A percentile compares a stretch with the other conserved stretches of the same genome.
Conservation (phyloP, 2,888 invertebrate genomes). For the Cryptus armator region DNA sequence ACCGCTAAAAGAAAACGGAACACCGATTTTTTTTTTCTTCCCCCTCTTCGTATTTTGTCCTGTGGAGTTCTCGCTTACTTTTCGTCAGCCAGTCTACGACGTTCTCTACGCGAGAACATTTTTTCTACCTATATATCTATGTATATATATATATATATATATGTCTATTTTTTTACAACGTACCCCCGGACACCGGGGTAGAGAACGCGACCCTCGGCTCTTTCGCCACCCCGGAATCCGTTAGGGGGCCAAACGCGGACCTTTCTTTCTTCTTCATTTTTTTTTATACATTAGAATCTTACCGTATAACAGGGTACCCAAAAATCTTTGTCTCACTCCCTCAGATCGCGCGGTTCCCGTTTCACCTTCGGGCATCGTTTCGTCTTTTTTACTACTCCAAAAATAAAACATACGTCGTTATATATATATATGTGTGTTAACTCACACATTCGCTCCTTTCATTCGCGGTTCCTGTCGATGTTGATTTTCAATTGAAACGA, state of each 20-base stretch:
- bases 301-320: constrained; percentile 62
- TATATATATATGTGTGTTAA: constrained; percentile 26
- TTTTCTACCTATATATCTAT: constrained; percentile 68
- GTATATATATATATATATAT: no score
- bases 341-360: constrained; percentile 64
- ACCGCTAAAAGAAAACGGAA: constrained; percentile 72
- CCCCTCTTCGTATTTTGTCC: constrained; percentile 42
- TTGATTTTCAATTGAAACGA: constrained; percentile 85
- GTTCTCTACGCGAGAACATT: constrained; percentile 58
- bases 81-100: constrained; percentile 46
- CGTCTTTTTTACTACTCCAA: constrained; percentile 47
- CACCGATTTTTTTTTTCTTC: constrained; percentile 70
- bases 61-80: constrained; percentile 41
- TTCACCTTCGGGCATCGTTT: constrained; percentile 66
- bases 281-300: constrained; percentile 58
- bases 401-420: constrained; percentile 16
- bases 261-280: constrained; percentile 72
- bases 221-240: constrained; percentile 80
- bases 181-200: constrained; percentile 27
- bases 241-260: constrained; percentile 77
- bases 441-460: constrained; percentile 49
- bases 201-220: constrained; percentile 58
- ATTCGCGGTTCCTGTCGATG: constrained; percentile 70
- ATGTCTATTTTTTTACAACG: constrained; percentile 39
- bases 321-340: constrained; percentile 72